A percentile compares a stretch with the other conserved stretches of the same genome.
phyloP scores from a whole-genome alignment of 2,888 invertebrate genomes.

The Hydriomena furcata region DNA sequence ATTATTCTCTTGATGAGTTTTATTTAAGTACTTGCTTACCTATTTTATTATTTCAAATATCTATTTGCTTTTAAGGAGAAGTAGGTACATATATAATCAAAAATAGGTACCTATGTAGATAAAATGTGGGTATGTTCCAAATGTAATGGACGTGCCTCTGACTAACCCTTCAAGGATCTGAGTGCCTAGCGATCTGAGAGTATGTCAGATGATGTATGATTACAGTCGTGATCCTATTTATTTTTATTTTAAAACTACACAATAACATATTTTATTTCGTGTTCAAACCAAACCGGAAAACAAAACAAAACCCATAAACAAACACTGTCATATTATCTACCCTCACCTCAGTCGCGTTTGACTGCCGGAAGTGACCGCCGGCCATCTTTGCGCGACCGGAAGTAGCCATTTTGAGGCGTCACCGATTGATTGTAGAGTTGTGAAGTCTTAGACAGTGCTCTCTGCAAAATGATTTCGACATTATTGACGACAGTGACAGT shows the following conservation, averaged over 20 bases:
- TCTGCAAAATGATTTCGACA: too few relatives aligned
- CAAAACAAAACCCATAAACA: constrained; percentile 18
- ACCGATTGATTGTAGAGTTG: constrained; percentile 62
- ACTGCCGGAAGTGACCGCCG: constrained; percentile 62
- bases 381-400: constrained; percentile 75
- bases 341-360: constrained; percentile 20
- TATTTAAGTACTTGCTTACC: too few relatives aligned
- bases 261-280: neutral
- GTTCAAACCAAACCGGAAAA: constrained; percentile 10
- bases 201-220: too few relatives aligned
- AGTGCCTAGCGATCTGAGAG: too few relatives aligned
- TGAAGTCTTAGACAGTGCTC: constrained; percentile 41
- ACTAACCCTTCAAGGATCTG: too few relatives aligned
- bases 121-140: too few relatives aligned
- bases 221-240: too few relatives aligned
- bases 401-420: constrained; percentile 76
- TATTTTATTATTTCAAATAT: neutral
- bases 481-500: too few relatives aligned
- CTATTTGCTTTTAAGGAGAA: too few relatives aligned
- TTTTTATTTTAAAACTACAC: neutral
- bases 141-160: too few relatives aligned
- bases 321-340: constrained; percentile 20
- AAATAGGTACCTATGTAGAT: too few relatives aligned
- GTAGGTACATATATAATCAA: too few relatives aligned
- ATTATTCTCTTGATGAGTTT: constrained; percentile 10